These are phyloP conservation scores for Leuciscus waleckii DNA, from an alignment of 2,797 vertebrate genomes.

Conservation along the genomic window DNA sequence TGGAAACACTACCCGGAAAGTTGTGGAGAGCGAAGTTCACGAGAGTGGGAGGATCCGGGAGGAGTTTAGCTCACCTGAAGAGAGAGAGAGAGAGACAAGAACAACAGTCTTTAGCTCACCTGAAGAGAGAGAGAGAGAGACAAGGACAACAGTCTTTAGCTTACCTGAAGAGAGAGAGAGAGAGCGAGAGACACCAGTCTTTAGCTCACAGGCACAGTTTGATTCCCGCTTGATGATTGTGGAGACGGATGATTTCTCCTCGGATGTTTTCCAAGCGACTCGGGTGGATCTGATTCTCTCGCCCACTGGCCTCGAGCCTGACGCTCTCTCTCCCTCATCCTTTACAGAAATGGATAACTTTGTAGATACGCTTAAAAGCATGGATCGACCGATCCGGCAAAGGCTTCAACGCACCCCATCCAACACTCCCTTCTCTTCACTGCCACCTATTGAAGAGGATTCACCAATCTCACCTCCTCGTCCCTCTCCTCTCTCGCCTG, in stretches of 20 bases:
- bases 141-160: too few relatives aligned
- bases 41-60: constrained; percentile 62
- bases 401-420: constrained; percentile 69
- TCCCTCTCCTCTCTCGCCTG: not conserved
- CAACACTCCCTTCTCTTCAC: constrained; percentile 68
- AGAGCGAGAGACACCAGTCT: constrained; percentile 56
- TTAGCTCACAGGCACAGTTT: constrained; percentile 53
- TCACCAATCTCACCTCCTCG: constrained; percentile 57
- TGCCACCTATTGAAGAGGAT: constrained; percentile 90
- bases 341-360: constrained; percentile 87
- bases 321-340: constrained; percentile 51
- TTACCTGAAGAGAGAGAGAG: constrained; percentile 32
- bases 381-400: constrained; percentile 84
- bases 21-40: constrained; percentile 60
- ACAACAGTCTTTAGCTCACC: not conserved
- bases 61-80: constrained; percentile 34
- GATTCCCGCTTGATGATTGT: constrained; percentile 36
- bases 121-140: not conserved
- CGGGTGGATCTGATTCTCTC: constrained; percentile 75
- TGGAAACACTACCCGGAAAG: constrained; percentile 56
- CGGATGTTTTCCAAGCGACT: constrained; percentile 76
- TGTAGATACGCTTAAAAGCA: constrained; percentile 87
- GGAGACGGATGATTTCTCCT: constrained; percentile 50
- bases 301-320: constrained; percentile 62
- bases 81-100: too few relatives aligned